A percentile compares a stretch with the other conserved stretches of the same genome.
phyloP scores from a whole-genome alignment of 1,140 invertebrate genomes.

The Drosophila funebris region DNA sequence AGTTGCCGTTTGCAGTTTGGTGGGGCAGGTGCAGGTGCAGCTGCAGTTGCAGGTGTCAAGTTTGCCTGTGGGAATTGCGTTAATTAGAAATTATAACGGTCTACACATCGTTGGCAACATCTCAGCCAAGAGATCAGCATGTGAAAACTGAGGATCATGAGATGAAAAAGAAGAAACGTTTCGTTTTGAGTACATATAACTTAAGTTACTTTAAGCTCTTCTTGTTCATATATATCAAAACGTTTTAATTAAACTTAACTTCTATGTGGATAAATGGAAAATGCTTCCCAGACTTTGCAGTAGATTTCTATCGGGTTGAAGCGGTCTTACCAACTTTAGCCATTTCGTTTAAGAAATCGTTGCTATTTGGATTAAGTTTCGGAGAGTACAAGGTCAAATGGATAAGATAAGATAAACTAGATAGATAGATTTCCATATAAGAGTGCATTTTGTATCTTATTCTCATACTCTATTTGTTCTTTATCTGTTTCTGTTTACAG shows the following conservation, averaged over 20 bases:
- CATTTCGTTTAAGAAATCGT: too few relatives aligned
- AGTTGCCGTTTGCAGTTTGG: neutral
- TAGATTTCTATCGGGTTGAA: too few relatives aligned
- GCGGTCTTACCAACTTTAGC: too few relatives aligned
- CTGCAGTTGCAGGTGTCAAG: conserved; percentile 41
- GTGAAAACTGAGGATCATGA: neutral
- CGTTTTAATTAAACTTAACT: too few relatives aligned
- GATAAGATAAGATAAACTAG: too few relatives aligned
- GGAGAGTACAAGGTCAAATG: too few relatives aligned
- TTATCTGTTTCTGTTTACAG: conserved; percentile 47
- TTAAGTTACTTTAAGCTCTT: neutral
- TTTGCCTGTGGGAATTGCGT: conserved; percentile 50
- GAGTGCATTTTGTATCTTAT: too few relatives aligned
- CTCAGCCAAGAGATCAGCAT: conserved; percentile 18
- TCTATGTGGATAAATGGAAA: too few relatives aligned
- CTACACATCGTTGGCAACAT: conserved; percentile 36
- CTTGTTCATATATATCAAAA: too few relatives aligned
- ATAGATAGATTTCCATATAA: too few relatives aligned
- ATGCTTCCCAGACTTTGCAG: too few relatives aligned
- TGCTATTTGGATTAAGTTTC: too few relatives aligned
- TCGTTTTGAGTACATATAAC: neutral
- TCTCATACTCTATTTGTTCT: neutral
- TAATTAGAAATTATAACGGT: conserved; percentile 61
- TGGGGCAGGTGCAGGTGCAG: conserved; percentile 1
- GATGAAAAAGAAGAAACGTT: neutral